Evolutionary conservation across 2,888 invertebrate species (phyloP).

Genomic region (Lagria hirta): DNA sequence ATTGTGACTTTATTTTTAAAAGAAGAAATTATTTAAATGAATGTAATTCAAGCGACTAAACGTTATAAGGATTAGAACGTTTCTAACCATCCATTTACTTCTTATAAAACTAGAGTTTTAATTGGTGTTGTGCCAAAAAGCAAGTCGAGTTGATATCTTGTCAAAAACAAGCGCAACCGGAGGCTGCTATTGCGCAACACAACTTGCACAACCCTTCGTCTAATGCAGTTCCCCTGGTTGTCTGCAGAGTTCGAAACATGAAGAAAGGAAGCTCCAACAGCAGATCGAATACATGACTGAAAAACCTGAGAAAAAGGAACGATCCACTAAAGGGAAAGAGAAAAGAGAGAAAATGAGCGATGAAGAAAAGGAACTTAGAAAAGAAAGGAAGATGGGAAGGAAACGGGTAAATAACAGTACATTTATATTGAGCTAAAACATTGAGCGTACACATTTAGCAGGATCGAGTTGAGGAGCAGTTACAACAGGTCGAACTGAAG

Average conservation of each 20-base stretch:
- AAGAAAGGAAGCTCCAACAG: slow-evolving; percentile 50
- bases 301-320: slow-evolving; percentile 57
- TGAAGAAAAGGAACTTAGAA: slow-evolving; percentile 77
- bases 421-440: slow-evolving; percentile 30
- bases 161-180: slow-evolving; percentile 20
- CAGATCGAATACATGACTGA: slow-evolving; percentile 48
- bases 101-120: slow-evolving; percentile 17
- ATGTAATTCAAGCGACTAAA: slow-evolving; percentile 24
- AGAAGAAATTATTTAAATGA: slow-evolving; percentile 23
- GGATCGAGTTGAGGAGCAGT: slow-evolving; percentile 74
- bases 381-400: slow-evolving; percentile 78
- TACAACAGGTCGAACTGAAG: slow-evolving; percentile 67
- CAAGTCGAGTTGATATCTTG: slow-evolving; percentile 24
- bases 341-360: slow-evolving; percentile 69
- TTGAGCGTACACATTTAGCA: slow-evolving; percentile 41
- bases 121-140: slow-evolving; percentile 19
- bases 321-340: slow-evolving; percentile 57
- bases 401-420: slow-evolving; percentile 65
- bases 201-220: slow-evolving; percentile 31
- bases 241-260: slow-evolving; percentile 56
- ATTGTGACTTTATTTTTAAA: slow-evolving; percentile 10
- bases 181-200: slow-evolving; percentile 24
- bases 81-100: slow-evolving; percentile 6
- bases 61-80: slow-evolving; percentile 4
- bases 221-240: slow-evolving; percentile 48